Base-by-base conservation (phyloP, 2,888 invertebrate species). In the Phanerotoma sp. region DNA sequence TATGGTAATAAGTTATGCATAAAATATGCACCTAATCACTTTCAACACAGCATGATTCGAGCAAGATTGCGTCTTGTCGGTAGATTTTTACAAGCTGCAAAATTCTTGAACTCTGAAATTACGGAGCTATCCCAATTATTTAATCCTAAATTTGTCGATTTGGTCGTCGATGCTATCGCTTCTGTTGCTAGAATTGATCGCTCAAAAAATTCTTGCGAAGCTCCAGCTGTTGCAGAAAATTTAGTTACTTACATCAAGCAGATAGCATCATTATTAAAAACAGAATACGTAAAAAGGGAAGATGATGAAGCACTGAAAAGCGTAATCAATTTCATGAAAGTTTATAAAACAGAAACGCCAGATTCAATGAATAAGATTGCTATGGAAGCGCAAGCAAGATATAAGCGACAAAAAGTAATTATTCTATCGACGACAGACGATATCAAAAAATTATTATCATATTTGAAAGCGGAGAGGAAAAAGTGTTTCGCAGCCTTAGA, bases 1-100 rank as follows among this genome's bases (percentile, higher is more conserved):
- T 49, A 40, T 32, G 56, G 52, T 22, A 56, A 56, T 49, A 56
- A 52, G 33, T 38, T 53, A 33, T 56, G 52, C 25, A 22, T 33
- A 16, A 56, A 53, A 38, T 56, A 56, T 49, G 44, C 52, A 13
- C 42, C 48, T 7, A 40, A 41, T 16, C 52, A 56, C 44, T 41
- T 44, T 33, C 5, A 33, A 28, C 41, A 52, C 22, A 44, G 49
- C 9, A 53, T 52, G 48, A 52, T 53, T 20, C 32, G 56, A 21
- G 30, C 35, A 20, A 15, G 48, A 30, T 45, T 53, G 18, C 22
- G 57, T 37, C 21, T 54, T 4, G 13, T 44, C 3, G 42, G 25
- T 9, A 25, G 42, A 10, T 10, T 44, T 6, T 28, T 44, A 18
- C 18, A 38, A 3, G 20, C 38, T 10, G 15, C 16, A 18, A 38